These are phyloP conservation scores for Pyrgilauda ruficollis DNA, from an alignment of 2,113 vertebrate genomes.

Conservation along the genomic window DNA sequence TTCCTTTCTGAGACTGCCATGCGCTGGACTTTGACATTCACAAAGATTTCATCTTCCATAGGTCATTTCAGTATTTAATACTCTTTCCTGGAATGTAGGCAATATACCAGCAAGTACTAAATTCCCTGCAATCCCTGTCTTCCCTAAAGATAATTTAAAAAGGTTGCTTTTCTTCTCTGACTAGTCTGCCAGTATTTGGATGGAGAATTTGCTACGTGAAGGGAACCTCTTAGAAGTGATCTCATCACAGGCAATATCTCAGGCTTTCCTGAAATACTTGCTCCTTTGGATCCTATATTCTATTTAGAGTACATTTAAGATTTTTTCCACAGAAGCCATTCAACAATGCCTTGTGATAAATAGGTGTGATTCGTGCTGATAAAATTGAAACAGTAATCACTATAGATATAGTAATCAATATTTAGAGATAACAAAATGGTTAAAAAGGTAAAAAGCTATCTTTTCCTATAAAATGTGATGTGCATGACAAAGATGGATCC, in stretches of 20 bases:
- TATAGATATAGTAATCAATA: no score
- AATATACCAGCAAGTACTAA: not conserved
- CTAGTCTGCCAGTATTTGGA: not conserved
- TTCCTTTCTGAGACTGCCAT: not conserved
- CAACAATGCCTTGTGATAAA: no score
- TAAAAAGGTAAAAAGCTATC: no score
- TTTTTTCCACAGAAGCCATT: not conserved
- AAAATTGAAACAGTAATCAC: no score
- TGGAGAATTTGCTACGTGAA: not conserved
- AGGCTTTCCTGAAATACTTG: not conserved
- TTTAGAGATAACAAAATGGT: no score
- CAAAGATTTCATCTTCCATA: not conserved
- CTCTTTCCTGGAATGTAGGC: not conserved
- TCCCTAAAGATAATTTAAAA: not conserved
- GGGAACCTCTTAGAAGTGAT: not conserved
- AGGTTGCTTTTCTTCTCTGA: not conserved
- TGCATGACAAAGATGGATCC: not conserved
- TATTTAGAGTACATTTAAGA: not conserved
- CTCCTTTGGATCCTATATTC: not conserved
- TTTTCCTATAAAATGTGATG: not conserved
- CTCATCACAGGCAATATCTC: not conserved
- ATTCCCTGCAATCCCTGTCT: not conserved
- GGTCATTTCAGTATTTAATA: not conserved
- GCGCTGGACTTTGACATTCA: not conserved
- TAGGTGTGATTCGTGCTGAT: no score